Conservation (phyloP, 2,888 invertebrate genomes). For the Eilema caniola region DNA sequence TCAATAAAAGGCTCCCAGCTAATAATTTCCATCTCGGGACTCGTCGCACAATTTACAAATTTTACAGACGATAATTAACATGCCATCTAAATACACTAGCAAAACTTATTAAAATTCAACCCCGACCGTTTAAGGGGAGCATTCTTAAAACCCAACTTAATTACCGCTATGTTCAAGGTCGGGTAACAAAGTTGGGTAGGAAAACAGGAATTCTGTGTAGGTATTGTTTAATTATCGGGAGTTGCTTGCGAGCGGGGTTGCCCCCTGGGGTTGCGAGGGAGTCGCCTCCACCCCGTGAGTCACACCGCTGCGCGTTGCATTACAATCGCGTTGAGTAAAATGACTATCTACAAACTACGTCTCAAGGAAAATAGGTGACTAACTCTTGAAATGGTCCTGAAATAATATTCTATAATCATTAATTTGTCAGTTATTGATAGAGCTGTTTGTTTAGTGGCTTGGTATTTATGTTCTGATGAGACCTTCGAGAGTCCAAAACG, state of each 20-base stretch:
- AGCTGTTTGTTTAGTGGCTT: neutral
- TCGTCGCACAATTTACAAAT: slow-evolving; percentile 32
- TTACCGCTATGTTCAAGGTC: slow-evolving; percentile 68
- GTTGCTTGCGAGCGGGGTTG: slow-evolving; percentile 21
- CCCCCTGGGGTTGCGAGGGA: slow-evolving; percentile 27
- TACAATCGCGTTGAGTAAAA: slow-evolving; percentile 47
- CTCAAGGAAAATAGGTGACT: slow-evolving; percentile 50
- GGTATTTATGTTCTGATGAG: neutral
- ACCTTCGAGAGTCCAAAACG: too few relatives aligned
- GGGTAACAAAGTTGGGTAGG: slow-evolving; percentile 49
- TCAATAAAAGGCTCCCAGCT: neutral
- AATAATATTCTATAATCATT: neutral
- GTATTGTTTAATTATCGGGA: slow-evolving; percentile 64
- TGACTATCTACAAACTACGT: slow-evolving; percentile 47
- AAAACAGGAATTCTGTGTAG: slow-evolving; percentile 58
- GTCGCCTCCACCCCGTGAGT: slow-evolving; percentile 51
- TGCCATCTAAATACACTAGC: slow-evolving; percentile 55
- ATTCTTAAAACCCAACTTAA: slow-evolving; percentile 63
- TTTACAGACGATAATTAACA: slow-evolving; percentile 60
- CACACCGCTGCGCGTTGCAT: slow-evolving; percentile 60
- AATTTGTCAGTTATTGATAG: neutral
- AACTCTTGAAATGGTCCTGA: slow-evolving; percentile 20
- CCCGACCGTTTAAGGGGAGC: slow-evolving; percentile 58
- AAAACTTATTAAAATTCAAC: slow-evolving; percentile 63
- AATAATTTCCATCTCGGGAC: slow-evolving; percentile 22